phyloP scores from a whole-genome alignment of 2,113 vertebrate genomes.

The Ammospiza caudacuta region DNA sequence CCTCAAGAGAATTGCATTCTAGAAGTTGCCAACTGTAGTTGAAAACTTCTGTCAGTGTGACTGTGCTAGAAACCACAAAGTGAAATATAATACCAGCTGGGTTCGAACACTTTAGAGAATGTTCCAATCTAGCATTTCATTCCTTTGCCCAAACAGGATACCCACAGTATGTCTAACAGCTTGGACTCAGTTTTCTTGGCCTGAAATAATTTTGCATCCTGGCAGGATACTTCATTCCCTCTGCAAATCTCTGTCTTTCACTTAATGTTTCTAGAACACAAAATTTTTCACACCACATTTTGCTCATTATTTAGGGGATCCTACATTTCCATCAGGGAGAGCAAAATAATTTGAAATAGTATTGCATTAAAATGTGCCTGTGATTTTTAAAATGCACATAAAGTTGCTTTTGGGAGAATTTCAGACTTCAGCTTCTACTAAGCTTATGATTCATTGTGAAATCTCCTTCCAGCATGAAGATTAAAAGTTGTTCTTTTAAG shows the following conservation, averaged over 20 bases:
- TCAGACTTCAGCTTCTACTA: background rate
- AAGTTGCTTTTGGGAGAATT: background rate
- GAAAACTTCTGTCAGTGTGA: conserved; percentile 2
- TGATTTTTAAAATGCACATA: background rate
- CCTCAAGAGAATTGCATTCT: background rate
- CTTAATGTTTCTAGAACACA: conserved; percentile 7
- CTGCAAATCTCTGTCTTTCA: conserved; percentile 27
- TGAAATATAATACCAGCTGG: conserved; percentile 25
- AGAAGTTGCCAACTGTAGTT: conserved; percentile 2
- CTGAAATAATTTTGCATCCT: conserved; percentile 4
- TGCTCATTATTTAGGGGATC: background rate
- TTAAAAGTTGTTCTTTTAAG: background rate
- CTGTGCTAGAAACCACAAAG: conserved; percentile 13
- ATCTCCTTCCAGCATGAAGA: background rate
- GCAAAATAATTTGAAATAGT: background rate
- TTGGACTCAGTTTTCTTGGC: conserved; percentile 13
- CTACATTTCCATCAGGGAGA: background rate
- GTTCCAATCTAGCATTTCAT: background rate
- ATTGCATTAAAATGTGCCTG: background rate
- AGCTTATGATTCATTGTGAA: background rate
- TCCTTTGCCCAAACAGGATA: conserved; percentile 20
- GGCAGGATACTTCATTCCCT: conserved; percentile 20
- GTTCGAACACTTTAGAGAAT: background rate
- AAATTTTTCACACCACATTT: background rate
- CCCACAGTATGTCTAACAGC: conserved; percentile 1